A percentile compares a stretch with the other conserved stretches of the same genome.
Evolutionary conservation across 1,140 invertebrate species (phyloP).

Genomic region (Cyrtorhinus lividipennis): DNA sequence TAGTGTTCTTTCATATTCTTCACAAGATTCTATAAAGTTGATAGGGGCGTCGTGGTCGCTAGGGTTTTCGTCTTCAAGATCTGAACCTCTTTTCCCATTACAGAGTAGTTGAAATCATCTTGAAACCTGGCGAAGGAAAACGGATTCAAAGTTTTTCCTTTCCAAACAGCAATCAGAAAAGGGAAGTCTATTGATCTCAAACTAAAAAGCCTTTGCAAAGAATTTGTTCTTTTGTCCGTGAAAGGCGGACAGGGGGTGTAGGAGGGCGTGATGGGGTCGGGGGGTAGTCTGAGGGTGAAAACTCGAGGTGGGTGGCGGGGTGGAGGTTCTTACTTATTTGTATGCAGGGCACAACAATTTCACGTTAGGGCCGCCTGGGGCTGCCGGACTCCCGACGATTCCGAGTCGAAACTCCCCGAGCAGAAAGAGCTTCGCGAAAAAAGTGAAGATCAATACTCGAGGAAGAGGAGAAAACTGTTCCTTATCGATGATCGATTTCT

Average conservation of each 20-base stretch:
- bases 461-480: not conserved
- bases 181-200: constrained; percentile 15
- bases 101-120: too few relatives aligned
- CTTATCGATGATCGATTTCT: not conserved
- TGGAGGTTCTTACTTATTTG: constrained; percentile 24
- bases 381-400: constrained; percentile 7
- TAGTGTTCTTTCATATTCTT: too few relatives aligned
- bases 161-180: not conserved
- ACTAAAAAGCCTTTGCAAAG: constrained; percentile 18
- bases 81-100: too few relatives aligned
- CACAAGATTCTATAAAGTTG: too few relatives aligned
- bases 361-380: constrained; percentile 24
- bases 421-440: constrained; percentile 20
- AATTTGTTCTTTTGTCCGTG: constrained; percentile 18
- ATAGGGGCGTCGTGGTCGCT: too few relatives aligned
- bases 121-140: too few relatives aligned
- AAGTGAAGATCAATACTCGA: constrained; percentile 25
- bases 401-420: not conserved
- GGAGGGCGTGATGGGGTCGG: constrained; percentile 3
- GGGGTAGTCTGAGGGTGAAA: not conserved
- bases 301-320: constrained; percentile 6
- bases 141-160: too few relatives aligned
- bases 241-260: not conserved
- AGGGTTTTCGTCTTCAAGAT: too few relatives aligned
- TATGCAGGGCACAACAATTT: constrained; percentile 28